Evolutionary conservation across 1,140 invertebrate genomes (phyloP).

Genomic region (Drosophila mayri): DNA sequence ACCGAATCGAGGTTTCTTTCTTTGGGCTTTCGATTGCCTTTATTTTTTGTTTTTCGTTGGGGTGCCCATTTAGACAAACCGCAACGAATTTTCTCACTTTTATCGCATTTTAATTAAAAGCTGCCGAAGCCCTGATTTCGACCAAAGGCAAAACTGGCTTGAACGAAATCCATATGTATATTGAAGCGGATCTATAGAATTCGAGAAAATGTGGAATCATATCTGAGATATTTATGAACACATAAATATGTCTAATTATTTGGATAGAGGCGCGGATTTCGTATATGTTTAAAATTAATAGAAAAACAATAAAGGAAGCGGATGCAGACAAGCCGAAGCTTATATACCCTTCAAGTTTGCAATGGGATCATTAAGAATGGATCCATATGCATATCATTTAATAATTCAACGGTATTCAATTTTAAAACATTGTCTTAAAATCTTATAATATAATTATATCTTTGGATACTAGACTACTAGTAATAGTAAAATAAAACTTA

Average conservation of each 20-base stretch:
- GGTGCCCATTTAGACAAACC: constrained; percentile 60
- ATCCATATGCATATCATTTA: no score
- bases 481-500: no score
- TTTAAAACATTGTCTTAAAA: no score
- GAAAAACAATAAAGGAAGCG: neutral
- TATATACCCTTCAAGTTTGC: no score
- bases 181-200: constrained; percentile 15
- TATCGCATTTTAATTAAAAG: constrained; percentile 78
- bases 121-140: constrained; percentile 57
- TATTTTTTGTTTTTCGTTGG: constrained; percentile 6
- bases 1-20: constrained; percentile 40
- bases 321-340: no score
- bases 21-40: constrained; percentile 44
- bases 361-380: no score
- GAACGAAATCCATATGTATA: neutral
- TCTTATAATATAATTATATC: no score
- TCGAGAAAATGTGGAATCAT: constrained; percentile 48
- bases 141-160: constrained; percentile 47
- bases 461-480: no score
- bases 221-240: constrained; percentile 73
- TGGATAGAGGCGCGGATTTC: constrained; percentile 54
- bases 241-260: constrained; percentile 82
- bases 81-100: constrained; percentile 68
- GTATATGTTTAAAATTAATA: constrained; percentile 45
- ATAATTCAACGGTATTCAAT: no score